Conservation (phyloP, 2,888 invertebrate genomes). For the Muschampia staudingeri region DNA sequence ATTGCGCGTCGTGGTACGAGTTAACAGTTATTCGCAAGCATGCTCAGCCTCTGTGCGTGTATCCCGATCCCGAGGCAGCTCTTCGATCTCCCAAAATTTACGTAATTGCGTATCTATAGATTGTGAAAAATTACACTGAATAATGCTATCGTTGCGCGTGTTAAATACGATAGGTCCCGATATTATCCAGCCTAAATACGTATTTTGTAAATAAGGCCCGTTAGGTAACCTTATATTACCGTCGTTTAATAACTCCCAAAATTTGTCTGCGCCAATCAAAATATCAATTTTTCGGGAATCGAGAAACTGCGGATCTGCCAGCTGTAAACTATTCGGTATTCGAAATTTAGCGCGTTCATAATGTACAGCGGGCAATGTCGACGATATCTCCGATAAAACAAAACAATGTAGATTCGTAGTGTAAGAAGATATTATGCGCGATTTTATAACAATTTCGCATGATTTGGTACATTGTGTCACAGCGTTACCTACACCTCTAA, state of each 20-base stretch:
- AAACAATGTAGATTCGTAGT: background rate
- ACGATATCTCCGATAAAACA: background rate
- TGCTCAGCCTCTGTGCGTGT: constrained; percentile 16
- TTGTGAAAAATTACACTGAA: constrained; percentile 57
- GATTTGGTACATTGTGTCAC: constrained; percentile 55
- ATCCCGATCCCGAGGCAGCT: constrained; percentile 15
- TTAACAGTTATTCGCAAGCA: constrained; percentile 7
- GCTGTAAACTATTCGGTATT: background rate
- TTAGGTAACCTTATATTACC: constrained; percentile 54
- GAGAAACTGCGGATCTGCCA: constrained; percentile 14
- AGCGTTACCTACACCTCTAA: constrained; percentile 60
- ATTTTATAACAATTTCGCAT: constrained; percentile 60
- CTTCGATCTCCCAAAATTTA: constrained; percentile 65
- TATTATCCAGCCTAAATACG: constrained; percentile 65
- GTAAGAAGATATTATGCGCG: constrained; percentile 1
- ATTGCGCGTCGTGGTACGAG: background rate
- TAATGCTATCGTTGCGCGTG: background rate
- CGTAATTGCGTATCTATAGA: constrained; percentile 54
- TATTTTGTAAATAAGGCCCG: constrained; percentile 64
- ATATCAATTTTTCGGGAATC: background rate
- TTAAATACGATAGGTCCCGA: constrained; percentile 48
- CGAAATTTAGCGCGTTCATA: background rate
- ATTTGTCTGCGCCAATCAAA: constrained; percentile 61
- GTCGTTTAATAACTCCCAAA: constrained; percentile 62
- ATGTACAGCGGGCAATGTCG: background rate